phyloP scores from a whole-genome alignment of 2,113 vertebrate species.

The Gila orcuttii region DNA sequence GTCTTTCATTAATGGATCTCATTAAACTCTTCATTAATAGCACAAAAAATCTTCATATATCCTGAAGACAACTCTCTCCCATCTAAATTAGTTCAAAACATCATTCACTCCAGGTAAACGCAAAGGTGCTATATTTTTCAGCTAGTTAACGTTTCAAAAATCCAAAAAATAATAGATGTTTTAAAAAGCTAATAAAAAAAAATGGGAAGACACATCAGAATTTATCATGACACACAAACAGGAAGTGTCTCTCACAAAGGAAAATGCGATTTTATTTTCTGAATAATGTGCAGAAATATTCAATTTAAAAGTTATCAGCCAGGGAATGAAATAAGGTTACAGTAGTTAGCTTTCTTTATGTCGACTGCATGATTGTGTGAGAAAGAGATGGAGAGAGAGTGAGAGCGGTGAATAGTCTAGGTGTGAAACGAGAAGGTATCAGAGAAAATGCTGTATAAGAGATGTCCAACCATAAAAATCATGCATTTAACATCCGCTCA shows the following conservation, averaged over 20 bases:
- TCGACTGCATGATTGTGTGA: not conserved
- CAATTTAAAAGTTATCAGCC: not conserved
- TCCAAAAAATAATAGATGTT: not conserved
- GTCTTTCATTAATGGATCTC: not conserved
- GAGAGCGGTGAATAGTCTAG: not conserved
- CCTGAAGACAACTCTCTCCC: not conserved
- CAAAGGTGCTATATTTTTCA: not conserved
- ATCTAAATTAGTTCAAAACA: not conserved
- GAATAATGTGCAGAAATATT: not conserved
- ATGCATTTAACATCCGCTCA: constrained; percentile 4
- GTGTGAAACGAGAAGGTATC: not conserved
- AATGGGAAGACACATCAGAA: not conserved
- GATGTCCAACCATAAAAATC: not conserved
- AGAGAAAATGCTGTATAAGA: not conserved
- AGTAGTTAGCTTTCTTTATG: not conserved
- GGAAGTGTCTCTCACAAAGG: not conserved
- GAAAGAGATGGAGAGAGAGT: not conserved
- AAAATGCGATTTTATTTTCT: not conserved
- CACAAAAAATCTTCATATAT: not conserved
- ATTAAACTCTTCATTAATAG: not conserved
- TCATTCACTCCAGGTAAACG: not conserved
- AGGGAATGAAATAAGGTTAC: not conserved
- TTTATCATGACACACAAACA: not conserved
- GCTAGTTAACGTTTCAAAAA: not conserved
- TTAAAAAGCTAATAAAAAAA: not conserved